These are phyloP conservation scores for Cebus imitator DNA, from an alignment of 2,113 vertebrate species.

Conservation along the genomic window DNA sequence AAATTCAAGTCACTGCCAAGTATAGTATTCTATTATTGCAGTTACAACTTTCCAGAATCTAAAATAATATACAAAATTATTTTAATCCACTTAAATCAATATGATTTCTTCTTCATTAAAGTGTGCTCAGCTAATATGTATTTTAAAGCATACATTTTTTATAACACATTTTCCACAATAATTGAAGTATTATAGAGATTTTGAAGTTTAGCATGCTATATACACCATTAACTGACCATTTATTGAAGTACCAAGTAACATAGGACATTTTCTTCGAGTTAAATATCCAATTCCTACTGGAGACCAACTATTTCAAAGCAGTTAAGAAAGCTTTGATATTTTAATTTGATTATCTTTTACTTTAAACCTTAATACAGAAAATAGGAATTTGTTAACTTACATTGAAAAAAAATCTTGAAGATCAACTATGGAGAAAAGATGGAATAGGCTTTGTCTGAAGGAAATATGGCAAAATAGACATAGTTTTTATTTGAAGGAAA, in stretches of 20 bases:
- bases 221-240: slow-evolving; percentile 40
- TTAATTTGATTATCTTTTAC: slow-evolving; percentile 38
- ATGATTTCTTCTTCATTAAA: neutral
- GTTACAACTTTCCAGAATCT: neutral
- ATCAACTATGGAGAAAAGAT: neutral
- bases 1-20: neutral
- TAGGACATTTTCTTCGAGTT: neutral
- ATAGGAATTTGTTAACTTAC: neutral
- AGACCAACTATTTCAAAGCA: neutral
- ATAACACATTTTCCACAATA: slow-evolving; percentile 47
- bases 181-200: slow-evolving; percentile 45
- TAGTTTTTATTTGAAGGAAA: neutral
- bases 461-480: neutral
- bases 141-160: slow-evolving; percentile 51
- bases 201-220: slow-evolving; percentile 61
- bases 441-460: neutral
- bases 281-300: neutral
- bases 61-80: slow-evolving; percentile 1
- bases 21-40: neutral
- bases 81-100: slow-evolving; percentile 17
- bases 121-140: slow-evolving; percentile 6
- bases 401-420: neutral
- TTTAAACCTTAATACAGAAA: slow-evolving; percentile 60
- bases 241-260: neutral
- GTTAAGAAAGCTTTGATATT: neutral